Percentiles rank a stretch among this genome's conserved stretches.
Evolutionary conservation across 2,113 vertebrate genomes (phyloP).

Genomic region (Callorhinus ursinus): DNA sequence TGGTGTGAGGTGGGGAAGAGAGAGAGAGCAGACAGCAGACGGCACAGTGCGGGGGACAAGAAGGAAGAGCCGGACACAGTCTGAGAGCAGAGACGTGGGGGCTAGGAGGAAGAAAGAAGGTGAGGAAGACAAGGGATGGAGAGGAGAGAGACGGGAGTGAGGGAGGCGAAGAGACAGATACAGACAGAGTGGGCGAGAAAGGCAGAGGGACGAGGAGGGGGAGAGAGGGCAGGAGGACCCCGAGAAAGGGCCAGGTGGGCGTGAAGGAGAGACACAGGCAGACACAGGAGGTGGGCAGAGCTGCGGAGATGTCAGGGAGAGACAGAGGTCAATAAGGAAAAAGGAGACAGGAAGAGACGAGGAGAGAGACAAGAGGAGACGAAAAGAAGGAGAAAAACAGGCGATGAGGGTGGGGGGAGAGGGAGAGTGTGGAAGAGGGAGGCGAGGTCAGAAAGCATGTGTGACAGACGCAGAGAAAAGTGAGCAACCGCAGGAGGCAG

Average conservation of each 20-base stretch:
- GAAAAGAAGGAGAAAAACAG: not conserved
- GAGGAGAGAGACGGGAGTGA: not conserved
- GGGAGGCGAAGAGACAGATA: not conserved
- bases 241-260: not conserved
- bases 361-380: not conserved
- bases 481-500: not conserved
- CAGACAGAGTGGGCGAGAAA: too few species aligned
- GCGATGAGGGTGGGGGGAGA: not conserved
- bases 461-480: not conserved
- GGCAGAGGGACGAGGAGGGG: not conserved
- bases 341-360: not conserved
- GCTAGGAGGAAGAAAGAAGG: not conserved
- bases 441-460: rapidly evolving
- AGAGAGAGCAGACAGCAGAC: not conserved
- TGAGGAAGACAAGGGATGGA: not conserved
- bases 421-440: not conserved
- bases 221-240: not conserved
- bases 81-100: not conserved
- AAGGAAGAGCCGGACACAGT: not conserved
- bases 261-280: not conserved
- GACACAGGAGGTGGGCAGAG: not conserved
- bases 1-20: not conserved
- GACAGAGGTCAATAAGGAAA: not conserved
- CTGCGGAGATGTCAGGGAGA: not conserved
- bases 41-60: too few species aligned